Evolutionary conservation across 92 coral and sea anemone genomes (phyloP), one percentile per base, ranked within the genome.

Genomic region (Muricea muricata): DNA sequence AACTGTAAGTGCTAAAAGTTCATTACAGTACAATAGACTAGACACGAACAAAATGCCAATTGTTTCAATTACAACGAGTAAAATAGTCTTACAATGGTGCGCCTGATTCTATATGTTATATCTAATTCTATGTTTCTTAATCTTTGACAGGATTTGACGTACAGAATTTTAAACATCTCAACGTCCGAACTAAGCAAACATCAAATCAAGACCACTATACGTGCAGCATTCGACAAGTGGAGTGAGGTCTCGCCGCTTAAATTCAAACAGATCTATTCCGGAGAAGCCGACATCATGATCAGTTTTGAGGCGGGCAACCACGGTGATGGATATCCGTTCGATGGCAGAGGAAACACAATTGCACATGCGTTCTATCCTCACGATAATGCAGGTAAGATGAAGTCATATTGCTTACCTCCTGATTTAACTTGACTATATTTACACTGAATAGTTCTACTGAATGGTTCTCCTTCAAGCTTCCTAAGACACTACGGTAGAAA

Each of bases 151-250:
- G 58, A 55, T 39, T 42, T 86, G 18, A 79, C 85, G 4, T 86
- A 79, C 81, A 86, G 69, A 47, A 55, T 86, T 28, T 14, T 47
- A 40, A 88, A 89, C 65, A 87, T 71, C 75, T 63, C 90, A 0
- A 81, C 92, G 1, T 81, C 66, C 9, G 98, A 93, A 45, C 45
- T 93, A 29, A 23, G 74, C 7, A 68, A 72, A 13, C 83, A 67
- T 26, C 93, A 91, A n/a, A 82, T 92, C 29, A 80, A 69, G 55
- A 55, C 37, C 26, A 85, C 95, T 17, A 37, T 92, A 46, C 89
- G 80, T 48, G 87, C n/a, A 24, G 95, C 95, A 8, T 56, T 90
- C 32, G 85, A 63, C 0, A 35, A 87, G 82, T 92, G 95, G 95
- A 42, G 81, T 14, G 52, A 66, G 45, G 95, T 87, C 25, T 83